These are phyloP conservation scores for Barypeithes pellucidus DNA, from an alignment of 2,888 invertebrate species.

Conservation along the genomic window DNA sequence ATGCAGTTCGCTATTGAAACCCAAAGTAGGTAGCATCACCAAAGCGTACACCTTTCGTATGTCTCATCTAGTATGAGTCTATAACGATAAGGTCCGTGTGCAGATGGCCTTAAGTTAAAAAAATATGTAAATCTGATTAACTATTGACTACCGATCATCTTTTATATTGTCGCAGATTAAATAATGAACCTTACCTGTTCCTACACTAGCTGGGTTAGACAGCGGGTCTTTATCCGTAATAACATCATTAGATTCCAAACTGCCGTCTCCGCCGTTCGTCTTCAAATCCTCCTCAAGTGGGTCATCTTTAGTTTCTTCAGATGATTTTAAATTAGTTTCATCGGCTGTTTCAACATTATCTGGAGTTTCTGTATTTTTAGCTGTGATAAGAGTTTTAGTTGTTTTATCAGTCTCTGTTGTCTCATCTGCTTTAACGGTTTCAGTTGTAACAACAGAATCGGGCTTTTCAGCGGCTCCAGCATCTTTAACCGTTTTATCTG, in stretches of 20 bases:
- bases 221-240: background rate
- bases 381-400: background rate
- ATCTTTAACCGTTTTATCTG: constrained; percentile 17
- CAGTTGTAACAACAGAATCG: background rate
- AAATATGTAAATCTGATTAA: too few species aligned
- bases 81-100: too few species aligned
- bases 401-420: background rate
- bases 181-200: background rate
- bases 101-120: too few species aligned
- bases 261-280: constrained; percentile 1
- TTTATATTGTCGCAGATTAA: too few species aligned
- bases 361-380: background rate
- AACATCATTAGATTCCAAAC: background rate
- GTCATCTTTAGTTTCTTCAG: background rate
- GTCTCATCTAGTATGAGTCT: too few species aligned
- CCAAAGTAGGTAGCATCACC: too few species aligned
- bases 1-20: too few species aligned
- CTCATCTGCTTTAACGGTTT: constrained; percentile 8
- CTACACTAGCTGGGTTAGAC: background rate
- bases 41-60: too few species aligned
- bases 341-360: background rate
- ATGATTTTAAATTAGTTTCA: background rate
- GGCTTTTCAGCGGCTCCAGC: background rate
- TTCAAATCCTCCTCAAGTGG: background rate
- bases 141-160: too few species aligned